phyloP scores from a whole-genome alignment of 2,797 vertebrate species.

The Smutsia gigantea region DNA sequence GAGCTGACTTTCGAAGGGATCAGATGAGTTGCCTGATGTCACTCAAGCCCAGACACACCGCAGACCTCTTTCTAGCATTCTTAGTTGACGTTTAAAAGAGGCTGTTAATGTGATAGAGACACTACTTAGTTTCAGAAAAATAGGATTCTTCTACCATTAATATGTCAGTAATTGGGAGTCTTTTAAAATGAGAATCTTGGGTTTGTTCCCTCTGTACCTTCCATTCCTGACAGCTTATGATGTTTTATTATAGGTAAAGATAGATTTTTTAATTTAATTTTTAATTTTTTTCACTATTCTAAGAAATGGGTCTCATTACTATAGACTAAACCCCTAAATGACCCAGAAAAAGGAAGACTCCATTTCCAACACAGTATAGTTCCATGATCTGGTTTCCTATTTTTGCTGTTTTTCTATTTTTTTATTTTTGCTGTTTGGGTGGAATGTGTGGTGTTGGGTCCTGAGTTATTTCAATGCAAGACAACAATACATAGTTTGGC shows the following conservation, averaged over 20 bases:
- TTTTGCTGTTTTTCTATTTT: neutral
- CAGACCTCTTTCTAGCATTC: neutral
- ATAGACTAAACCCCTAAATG: neutral
- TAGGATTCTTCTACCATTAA: neutral
- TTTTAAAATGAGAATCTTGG: neutral
- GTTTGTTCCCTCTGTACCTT: neutral
- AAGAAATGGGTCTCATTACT: neutral
- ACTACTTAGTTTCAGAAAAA: neutral
- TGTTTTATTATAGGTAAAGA: neutral
- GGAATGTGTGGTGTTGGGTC: neutral
- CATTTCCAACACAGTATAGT: neutral
- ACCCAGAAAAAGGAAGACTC: neutral
- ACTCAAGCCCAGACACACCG: neutral
- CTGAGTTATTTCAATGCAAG: neutral
- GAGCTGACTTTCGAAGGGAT: neutral
- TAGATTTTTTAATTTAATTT: neutral
- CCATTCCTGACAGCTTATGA: neutral
- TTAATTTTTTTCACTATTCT: neutral
- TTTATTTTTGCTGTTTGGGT: neutral
- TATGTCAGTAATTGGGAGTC: neutral
- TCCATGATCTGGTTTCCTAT: too few species aligned
- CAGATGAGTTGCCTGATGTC: neutral
- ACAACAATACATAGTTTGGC: neutral
- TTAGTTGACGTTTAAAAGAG: neutral
- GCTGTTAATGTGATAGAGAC: neutral